A percentile compares a stretch with the other conserved stretches of the same genome.
Evolutionary conservation across 2,113 vertebrate species (phyloP).

Genomic region (Clarias macrocephalus): DNA sequence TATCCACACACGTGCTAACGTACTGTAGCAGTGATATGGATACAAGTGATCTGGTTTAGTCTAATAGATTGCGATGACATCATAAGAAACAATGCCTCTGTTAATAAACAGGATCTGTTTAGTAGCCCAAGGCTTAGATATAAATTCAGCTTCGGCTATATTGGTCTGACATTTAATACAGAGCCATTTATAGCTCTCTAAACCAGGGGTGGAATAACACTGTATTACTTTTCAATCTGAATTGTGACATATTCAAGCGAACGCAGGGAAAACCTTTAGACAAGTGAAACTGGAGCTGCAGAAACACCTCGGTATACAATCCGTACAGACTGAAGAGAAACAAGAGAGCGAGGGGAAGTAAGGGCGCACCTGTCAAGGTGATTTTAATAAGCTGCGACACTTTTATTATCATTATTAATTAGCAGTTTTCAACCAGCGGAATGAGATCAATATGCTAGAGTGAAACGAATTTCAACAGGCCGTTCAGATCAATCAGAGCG

Average conservation of each 20-base stretch:
- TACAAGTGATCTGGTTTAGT: not conserved
- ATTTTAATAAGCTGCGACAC: slow-evolving; percentile 95
- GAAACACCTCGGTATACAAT: slow-evolving; percentile 16
- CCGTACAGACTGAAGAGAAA: slow-evolving; percentile 2
- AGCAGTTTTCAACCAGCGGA: slow-evolving; percentile 91
- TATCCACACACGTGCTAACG: not conserved
- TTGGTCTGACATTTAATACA: slow-evolving; percentile 21
- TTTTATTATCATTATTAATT: slow-evolving; percentile 99
- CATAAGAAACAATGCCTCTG: not conserved
- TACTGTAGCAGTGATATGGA: not conserved
- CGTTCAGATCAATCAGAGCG: slow-evolving; percentile 95
- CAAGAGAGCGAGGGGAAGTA: not conserved
- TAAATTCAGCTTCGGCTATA: not conserved
- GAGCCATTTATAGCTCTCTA: slow-evolving; percentile 11
- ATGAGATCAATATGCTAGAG: slow-evolving; percentile 98
- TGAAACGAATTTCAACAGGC: slow-evolving; percentile 98
- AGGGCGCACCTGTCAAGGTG: slow-evolving; percentile 70
- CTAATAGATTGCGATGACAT: not conserved
- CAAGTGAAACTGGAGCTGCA: not conserved
- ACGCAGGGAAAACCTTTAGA: not conserved
- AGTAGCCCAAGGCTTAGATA: not conserved
- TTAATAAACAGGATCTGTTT: not conserved
- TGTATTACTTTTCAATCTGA: not conserved
- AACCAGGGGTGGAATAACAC: not conserved
- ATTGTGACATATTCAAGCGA: not conserved